These are phyloP conservation scores for Drosophila tripunctata DNA, from an alignment of 2,888 invertebrate genomes.

Conservation along the genomic window DNA sequence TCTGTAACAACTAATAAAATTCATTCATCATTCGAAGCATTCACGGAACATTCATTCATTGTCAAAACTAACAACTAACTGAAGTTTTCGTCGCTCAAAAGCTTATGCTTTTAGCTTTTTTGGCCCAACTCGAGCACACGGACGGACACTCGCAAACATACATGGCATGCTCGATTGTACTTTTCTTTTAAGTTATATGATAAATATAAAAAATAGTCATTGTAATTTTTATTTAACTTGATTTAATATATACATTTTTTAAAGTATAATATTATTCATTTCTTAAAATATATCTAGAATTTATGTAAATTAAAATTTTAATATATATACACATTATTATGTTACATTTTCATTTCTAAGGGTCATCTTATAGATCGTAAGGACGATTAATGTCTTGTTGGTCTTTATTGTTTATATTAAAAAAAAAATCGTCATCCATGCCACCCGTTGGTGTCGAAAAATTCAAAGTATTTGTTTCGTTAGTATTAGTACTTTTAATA, in stretches of 20 bases:
- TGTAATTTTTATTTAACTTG: no score
- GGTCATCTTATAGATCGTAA: slow-evolving; percentile 25
- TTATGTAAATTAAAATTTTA: no score
- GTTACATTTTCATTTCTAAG: no score
- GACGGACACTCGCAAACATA: slow-evolving; percentile 25
- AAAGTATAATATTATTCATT: no score
- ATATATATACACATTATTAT: no score
- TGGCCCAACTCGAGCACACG: slow-evolving; percentile 55
- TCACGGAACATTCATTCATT: slow-evolving; percentile 57
- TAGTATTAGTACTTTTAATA: neutral
- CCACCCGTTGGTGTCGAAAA: neutral
- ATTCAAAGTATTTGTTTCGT: neutral
- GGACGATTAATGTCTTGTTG: neutral
- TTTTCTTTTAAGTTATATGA: no score
- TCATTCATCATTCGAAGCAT: slow-evolving; percentile 61
- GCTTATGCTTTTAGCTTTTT: slow-evolving; percentile 71
- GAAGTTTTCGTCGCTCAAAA: slow-evolving; percentile 55
- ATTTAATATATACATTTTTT: no score
- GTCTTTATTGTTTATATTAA: neutral
- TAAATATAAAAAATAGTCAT: no score
- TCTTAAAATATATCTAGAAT: no score
- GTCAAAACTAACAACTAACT: slow-evolving; percentile 37
- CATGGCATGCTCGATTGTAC: no score
- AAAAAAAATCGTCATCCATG: neutral
- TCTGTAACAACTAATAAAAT: slow-evolving; percentile 46